A percentile compares a stretch with the other conserved stretches of the same genome.
Conservation (phyloP, 2,888 invertebrate genomes). For the Agonopterix alstromeriana region DNA sequence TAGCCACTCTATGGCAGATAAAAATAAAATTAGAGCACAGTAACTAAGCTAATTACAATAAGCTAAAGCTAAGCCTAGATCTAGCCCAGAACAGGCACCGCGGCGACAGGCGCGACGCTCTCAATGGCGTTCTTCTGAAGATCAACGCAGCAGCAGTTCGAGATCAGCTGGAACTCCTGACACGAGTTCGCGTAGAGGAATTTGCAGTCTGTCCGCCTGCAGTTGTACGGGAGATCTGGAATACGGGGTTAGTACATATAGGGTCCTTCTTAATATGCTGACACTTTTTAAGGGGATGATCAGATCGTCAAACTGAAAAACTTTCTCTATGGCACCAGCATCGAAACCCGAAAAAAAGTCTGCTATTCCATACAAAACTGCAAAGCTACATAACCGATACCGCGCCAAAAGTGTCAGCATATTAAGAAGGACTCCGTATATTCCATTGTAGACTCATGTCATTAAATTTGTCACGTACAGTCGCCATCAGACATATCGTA, state of each 20-base stretch:
- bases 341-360: too few species aligned
- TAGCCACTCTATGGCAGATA: neutral
- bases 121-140: slow-evolving; percentile 48
- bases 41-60: neutral
- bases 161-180: slow-evolving; percentile 82
- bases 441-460: too few species aligned
- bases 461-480: too few species aligned
- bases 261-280: too few species aligned
- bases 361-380: too few species aligned
- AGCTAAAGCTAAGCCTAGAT: neutral
- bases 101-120: slow-evolving; percentile 20
- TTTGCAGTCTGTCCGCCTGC: slow-evolving; percentile 81
- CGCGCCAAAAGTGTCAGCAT: too few species aligned
- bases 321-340: too few species aligned
- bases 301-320: too few species aligned
- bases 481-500: neutral
- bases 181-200: slow-evolving; percentile 86
- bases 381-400: too few species aligned
- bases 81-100: slow-evolving; percentile 2
- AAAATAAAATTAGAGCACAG: neutral
- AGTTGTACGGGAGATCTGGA: slow-evolving; percentile 75
- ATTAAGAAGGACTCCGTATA: too few species aligned
- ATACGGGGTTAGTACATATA: neutral
- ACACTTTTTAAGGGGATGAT: too few species aligned
- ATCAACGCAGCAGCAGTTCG: slow-evolving; percentile 83